These are phyloP conservation scores for Archivesica marissinica DNA, from an alignment of 1,140 invertebrate genomes.

Conservation along the genomic window DNA sequence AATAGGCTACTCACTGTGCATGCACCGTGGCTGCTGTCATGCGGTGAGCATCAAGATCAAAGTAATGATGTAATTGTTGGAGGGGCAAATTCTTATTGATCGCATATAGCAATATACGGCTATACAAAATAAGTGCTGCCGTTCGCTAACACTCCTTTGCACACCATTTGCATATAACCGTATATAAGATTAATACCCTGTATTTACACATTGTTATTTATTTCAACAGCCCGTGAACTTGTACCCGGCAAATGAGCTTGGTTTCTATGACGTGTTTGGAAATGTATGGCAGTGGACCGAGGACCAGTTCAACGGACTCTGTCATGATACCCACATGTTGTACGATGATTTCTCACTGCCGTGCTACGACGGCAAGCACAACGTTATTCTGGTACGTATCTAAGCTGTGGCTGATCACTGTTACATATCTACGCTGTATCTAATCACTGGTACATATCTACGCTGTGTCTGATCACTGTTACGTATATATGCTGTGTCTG, in stretches of 20 bases:
- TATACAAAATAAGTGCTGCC: background rate
- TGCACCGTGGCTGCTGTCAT: too few relatives aligned
- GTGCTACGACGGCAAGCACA: conserved; percentile 83
- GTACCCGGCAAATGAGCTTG: conserved; percentile 75
- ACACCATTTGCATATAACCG: background rate
- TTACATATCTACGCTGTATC: too few relatives aligned
- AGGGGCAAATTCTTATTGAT: too few relatives aligned
- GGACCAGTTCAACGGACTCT: conserved; percentile 83
- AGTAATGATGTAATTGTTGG: too few relatives aligned
- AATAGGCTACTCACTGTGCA: too few relatives aligned
- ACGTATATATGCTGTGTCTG: too few relatives aligned
- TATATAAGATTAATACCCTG: background rate
- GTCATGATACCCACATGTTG: conserved; percentile 75
- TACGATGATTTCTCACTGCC: conserved; percentile 83
- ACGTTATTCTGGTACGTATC: conserved; percentile 81
- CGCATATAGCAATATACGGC: too few relatives aligned
- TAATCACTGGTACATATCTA: too few relatives aligned
- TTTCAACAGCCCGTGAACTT: conserved; percentile 81
- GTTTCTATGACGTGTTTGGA: conserved; percentile 83
- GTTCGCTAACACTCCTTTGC: background rate
- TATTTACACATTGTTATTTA: background rate
- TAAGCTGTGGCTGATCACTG: background rate
- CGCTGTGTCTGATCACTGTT: too few relatives aligned
- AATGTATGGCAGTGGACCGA: conserved; percentile 84
- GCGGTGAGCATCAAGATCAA: too few relatives aligned